Evolutionary conservation across 2,888 invertebrate genomes (phyloP), one percentile per base, ranked within the genome.

Genomic region (Tetanocera ferruginea): DNA sequence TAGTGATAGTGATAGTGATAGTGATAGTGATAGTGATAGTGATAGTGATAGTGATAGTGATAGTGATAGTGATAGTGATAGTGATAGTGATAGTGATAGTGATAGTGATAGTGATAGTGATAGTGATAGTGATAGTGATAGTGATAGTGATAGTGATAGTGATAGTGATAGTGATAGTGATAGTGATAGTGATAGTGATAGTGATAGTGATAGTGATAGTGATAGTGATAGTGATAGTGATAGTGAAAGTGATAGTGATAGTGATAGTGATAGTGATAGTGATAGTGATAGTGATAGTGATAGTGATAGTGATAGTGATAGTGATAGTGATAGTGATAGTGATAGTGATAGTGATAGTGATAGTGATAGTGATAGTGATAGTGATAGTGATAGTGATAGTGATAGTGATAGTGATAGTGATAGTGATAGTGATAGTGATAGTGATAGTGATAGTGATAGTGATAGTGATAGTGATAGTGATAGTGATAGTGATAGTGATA

Each of bases 31-130:
- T 69, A 31, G 31, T 69, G 51, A 69, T 43, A 43, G 31, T 37
- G 69, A 69, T 43, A 43, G 31, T 69, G 69, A 69, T 69, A 43
- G 31, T 69, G 69, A 69, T 69, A 43, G 31, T 69, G 69, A 69
- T 69, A 43, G 49, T 31, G 69, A 69, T 69, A 43, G 34, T 69
- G 43, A 69, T 37, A 43, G 49, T 43, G 49, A 69, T 34, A 43
- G 49, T 69, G 69, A 69, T 70, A 49, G 23, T 70, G 70, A 1
- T 70, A 49, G 49, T 70, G 37, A 69, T 43, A 43, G 51, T 69
- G 69, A 69, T 69, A 43, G 9, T 69, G 69, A 69, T n/a, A 37
- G 31, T 69, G 49, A 69, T 69, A 23, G 17, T 69, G 69, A 69
- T 43, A 69, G 31, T 43, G 69, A 69, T 69, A 43, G 17, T 69